These are phyloP conservation scores for Odontesthes bonariensis DNA, from an alignment of 2,113 vertebrate genomes.

Conservation along the genomic window DNA sequence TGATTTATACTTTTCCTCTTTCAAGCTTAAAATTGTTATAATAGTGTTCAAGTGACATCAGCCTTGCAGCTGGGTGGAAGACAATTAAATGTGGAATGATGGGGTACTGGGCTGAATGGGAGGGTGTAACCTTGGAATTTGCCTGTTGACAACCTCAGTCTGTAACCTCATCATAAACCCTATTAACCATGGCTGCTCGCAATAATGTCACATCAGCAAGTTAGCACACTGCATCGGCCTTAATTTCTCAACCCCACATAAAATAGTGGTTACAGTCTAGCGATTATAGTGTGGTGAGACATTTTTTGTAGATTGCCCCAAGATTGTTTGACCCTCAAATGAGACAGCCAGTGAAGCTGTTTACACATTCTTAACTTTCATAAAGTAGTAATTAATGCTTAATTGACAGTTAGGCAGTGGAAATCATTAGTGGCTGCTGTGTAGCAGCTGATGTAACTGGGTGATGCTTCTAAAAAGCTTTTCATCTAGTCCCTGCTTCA, in stretches of 20 bases:
- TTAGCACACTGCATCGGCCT: slow-evolving; percentile 52
- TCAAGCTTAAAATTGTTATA: slow-evolving; percentile 64
- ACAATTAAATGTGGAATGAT: slow-evolving; percentile 70
- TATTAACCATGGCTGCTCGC: slow-evolving; percentile 36
- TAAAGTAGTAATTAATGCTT: slow-evolving; percentile 69
- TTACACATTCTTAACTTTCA: slow-evolving; percentile 59
- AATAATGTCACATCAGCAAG: slow-evolving; percentile 67
- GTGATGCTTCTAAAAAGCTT: slow-evolving; percentile 37
- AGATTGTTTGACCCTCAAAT: slow-evolving; percentile 66
- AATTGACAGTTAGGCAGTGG: slow-evolving; percentile 43
- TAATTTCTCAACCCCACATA: slow-evolving; percentile 58
- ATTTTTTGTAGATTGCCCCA: slow-evolving; percentile 46
- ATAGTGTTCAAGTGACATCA: slow-evolving; percentile 76
- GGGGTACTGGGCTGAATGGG: slow-evolving; percentile 39
- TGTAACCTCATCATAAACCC: slow-evolving; percentile 64
- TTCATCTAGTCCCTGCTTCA: slow-evolving; percentile 1
- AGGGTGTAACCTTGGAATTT: slow-evolving; percentile 58
- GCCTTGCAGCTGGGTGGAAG: slow-evolving; percentile 76
- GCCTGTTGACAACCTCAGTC: slow-evolving; percentile 61
- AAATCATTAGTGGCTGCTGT: slow-evolving; percentile 56
- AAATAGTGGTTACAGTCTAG: slow-evolving; percentile 55
- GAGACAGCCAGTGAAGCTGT: slow-evolving; percentile 48
- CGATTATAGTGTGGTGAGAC: slow-evolving; percentile 52
- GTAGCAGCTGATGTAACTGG: slow-evolving; percentile 41
- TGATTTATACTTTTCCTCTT: slow-evolving; percentile 42